These are phyloP conservation scores for Nematopogon swammerdamellus DNA, from an alignment of 2,888 invertebrate genomes.

Conservation along the genomic window DNA sequence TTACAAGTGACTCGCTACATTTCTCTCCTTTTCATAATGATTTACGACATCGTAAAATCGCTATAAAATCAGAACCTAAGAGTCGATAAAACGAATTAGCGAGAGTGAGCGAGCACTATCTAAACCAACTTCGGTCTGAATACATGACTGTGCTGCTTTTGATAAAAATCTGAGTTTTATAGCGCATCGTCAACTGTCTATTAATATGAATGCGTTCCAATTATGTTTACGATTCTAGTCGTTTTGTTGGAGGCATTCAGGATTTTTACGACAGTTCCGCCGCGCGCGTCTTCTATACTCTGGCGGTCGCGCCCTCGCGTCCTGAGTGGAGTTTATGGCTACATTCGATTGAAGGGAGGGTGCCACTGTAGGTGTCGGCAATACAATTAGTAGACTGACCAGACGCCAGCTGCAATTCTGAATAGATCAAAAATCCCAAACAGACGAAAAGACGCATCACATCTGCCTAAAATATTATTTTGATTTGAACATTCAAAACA, in stretches of 20 bases:
- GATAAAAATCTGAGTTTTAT: conserved; percentile 56
- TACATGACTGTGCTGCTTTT: background rate
- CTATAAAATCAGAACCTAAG: background rate
- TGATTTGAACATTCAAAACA: too few species aligned
- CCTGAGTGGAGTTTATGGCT: conserved; percentile 21
- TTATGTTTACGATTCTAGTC: conserved; percentile 53
- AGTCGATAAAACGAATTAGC: conserved; percentile 31
- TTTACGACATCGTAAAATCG: background rate
- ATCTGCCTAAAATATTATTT: background rate
- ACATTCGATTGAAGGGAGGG: conserved; percentile 15
- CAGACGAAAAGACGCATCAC: too few species aligned
- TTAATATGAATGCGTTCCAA: conserved; percentile 58
- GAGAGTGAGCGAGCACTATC: background rate
- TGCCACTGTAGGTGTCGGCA: background rate
- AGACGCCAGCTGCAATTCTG: background rate
- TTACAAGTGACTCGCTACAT: too few species aligned
- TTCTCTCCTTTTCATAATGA: background rate
- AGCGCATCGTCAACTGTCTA: conserved; percentile 37
- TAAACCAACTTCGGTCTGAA: background rate
- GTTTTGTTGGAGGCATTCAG: conserved; percentile 45
- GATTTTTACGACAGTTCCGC: conserved; percentile 42
- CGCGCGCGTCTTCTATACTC: conserved; percentile 33
- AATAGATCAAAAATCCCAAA: too few species aligned
- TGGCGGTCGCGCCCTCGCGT: background rate
- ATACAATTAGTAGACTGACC: background rate